Evolutionary conservation across 2,888 invertebrate genomes (phyloP), one percentile per base, ranked within the genome.

Genomic region (Rotaria macrura): DNA sequence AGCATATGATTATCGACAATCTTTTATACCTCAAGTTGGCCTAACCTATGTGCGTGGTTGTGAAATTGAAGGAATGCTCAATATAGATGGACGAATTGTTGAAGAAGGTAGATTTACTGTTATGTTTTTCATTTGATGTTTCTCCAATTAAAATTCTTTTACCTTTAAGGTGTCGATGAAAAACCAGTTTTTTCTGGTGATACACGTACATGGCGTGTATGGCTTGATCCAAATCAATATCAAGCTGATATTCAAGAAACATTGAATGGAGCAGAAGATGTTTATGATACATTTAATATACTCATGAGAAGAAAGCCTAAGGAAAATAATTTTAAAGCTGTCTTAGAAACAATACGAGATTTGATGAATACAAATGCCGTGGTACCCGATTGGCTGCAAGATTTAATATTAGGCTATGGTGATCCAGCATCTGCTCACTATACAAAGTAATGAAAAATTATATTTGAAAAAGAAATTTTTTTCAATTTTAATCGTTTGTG

Each of bases 281-380:
- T 91, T 34, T 91, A 91, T 87, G 89, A 90, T 89, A 94, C 94
- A 23, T 99, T 99, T 91, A 99, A 97, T 91, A 94, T 99, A 85
- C 93, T 99, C 86, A 95, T 99, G 94, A 93, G 99, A 57, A 93
- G 99, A n/a, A 98, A 98, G 90, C 98, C 99, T 0, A 99, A 99
- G 89, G 97, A 99, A 91, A 99, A 99, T 90, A 99, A 99, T 91
- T 99, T 99, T 91, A 99, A 99, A 92, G 99, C 99, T 0, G 99
- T 99, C 1, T 91, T 99, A 88, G 97, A 98, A 91, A 99, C 99
- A 0, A 99, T 99, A 87, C 93, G 99, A 5, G 96, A 98, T 91
- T 93, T 99, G 88, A 97, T 99, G 97, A 99, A 99, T 90, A 98
- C 98, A 0, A 95, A 90, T 57, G 91, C 90, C 88, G 91, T 91